Evolutionary conservation across 2,888 invertebrate species (phyloP), one percentile per base, ranked within the genome.

Genomic region (Eupithecia exiguata): DNA sequence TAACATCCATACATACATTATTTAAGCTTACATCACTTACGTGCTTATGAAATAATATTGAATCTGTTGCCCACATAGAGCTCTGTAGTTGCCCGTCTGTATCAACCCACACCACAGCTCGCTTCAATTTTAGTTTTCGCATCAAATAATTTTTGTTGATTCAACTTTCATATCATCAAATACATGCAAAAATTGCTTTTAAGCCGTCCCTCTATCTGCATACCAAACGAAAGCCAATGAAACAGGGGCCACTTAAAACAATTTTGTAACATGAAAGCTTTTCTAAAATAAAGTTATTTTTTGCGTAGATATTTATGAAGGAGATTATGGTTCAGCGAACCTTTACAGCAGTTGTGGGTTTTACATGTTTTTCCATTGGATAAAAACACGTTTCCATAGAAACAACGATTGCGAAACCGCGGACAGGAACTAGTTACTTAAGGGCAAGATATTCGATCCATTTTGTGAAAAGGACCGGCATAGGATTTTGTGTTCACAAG

Each of bases 151-250:
- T 62, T 65, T 70, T 67, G 61, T 67, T 43, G 62, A 40, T 69
- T 63, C 62, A 62, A 62, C 62, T 62, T 68, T 43, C 40, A 62
- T 69, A 69, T 43, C 68, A 53, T 21, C 69, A 46, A 62, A 69
- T 62, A 35, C 35, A 62, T 69, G 62, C 62, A 69, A 69, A 62
- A 43, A 69, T 61, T 10, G 69, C 69, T 69, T 69, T 69, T 61
- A 61, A 61, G 18, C 61, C 49, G 30, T 25, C 10, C 10, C 43
- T 61, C 0, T 30, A 70, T 73, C 58, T 66, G 69, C 69, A 61
- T 69, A 73, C 58, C 73, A 70, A 70, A 70, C 35, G 43, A 43
- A 66, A 66, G 53, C 30, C 69, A 66, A 61, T 73, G 46, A 61
- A 43, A 58, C 43, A 67, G 66, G 58, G 67, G 46, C 30, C 49